A percentile compares a stretch with the other conserved stretches of the same genome.
These are phyloP conservation scores for Oligia fasciuncula DNA, from an alignment of 2,888 invertebrate genomes.

Conservation along the genomic window DNA sequence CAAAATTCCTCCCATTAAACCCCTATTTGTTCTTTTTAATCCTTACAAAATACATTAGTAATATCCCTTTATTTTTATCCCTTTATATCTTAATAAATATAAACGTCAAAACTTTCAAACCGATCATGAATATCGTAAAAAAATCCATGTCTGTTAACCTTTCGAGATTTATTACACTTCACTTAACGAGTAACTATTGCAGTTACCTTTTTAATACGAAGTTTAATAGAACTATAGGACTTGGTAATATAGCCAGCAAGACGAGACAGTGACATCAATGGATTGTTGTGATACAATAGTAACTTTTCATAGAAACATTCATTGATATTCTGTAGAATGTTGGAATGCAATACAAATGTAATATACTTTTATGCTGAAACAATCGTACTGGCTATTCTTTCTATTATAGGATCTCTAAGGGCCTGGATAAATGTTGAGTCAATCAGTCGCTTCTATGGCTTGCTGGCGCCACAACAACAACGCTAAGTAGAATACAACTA, in stretches of 20 bases:
- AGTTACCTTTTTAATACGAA: neutral
- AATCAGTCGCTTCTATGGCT: neutral
- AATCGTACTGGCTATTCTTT: neutral
- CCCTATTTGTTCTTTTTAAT: neutral
- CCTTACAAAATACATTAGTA: neutral
- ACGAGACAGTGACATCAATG: conserved; percentile 15
- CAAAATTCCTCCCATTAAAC: neutral
- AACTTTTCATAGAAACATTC: neutral
- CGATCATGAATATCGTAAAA: neutral
- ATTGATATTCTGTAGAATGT: neutral
- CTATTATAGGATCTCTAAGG: neutral
- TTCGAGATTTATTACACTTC: neutral
- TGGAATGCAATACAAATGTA: neutral
- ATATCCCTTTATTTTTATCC: neutral
- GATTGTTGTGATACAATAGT: neutral
- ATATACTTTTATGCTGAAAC: neutral
- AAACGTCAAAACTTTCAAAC: neutral
- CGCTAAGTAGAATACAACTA: neutral
- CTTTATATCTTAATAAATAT: neutral
- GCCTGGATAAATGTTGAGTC: neutral
- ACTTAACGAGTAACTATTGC: neutral
- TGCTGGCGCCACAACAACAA: neutral
- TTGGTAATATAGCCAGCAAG: conserved; percentile 7
- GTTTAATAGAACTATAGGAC: too few relatives aligned
- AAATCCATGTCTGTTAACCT: neutral